Base-by-base conservation (phyloP, 1,140 invertebrate species). In the Euglossa dilemma region DNA sequence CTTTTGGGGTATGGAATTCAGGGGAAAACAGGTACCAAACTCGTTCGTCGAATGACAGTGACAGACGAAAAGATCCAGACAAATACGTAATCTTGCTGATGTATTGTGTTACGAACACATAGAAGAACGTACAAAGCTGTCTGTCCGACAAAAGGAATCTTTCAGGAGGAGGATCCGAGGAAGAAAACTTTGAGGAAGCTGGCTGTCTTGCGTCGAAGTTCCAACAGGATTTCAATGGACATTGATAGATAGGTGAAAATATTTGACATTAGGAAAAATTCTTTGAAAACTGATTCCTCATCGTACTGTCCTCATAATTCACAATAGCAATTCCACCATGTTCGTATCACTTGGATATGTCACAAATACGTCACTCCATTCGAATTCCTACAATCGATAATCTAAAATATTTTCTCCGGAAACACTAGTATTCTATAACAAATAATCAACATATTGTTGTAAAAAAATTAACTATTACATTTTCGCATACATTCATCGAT, bases 131-230 rank as follows among this genome's bases (percentile, higher is more conserved):
- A 66, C 43, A 43, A 45, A 28, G 3, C 12, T 8, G 23, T 45
- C 23, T 6, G 20, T 69, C 43, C 23, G 23, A 69, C 43, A 69
- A 69, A 69, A 69, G 66, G 23, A 69, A 69, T 69, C 43, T n/a
- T 45, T 69, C 23, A 9, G 23, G 45, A 69, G 18, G 20, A 43
- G 23, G 23, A 47, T 45, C 23, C 12, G 12, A 25, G 23, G 43
- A 45, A 69, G 43, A 45, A n/a, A 45, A 66, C 36, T 69, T 45
- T 23, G 3, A 45, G 43, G 18, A 69, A 36, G 14, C 14, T 69
- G 36, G 7, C 20, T 66, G 36, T 43, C 36, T 66, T 20, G 18
- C 20, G 43, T 69, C 23, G 11, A 69, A 69, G 36, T 69, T 45
- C 12, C 66, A 6, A 69, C 20, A 3, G 43, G 63, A 5, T 63